Percentiles rank a stretch among this genome's conserved stretches.
Evolutionary conservation across 2,797 vertebrate genomes (phyloP).

Genomic region (Acomys russatus): DNA sequence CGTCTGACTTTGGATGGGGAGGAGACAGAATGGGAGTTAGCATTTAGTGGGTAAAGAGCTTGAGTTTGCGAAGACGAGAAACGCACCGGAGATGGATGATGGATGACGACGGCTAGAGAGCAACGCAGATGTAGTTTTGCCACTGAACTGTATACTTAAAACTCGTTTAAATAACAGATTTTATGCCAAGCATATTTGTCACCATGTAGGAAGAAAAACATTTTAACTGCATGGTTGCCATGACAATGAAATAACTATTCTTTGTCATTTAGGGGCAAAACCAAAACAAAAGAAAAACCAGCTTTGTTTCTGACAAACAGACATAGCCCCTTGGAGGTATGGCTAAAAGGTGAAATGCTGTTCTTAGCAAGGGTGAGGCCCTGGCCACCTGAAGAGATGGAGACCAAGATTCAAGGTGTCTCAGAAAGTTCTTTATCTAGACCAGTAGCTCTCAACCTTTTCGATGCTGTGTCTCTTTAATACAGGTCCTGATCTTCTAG

Average conservation of each 20-base stretch:
- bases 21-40: not conserved
- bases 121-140: not conserved
- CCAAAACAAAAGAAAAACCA: constrained; percentile 55
- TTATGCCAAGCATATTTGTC: constrained; percentile 11
- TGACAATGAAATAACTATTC: constrained; percentile 21
- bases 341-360: not conserved
- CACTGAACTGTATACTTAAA: constrained; percentile 33
- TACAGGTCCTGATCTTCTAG: not conserved
- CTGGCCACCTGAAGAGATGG: not conserved
- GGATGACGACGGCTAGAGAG: not conserved
- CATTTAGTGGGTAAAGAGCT: not conserved
- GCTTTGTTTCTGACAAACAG: constrained; percentile 22
- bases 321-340: not conserved
- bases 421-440: not conserved
- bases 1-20: not conserved
- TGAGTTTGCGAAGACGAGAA: not conserved
- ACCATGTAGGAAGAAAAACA: constrained; percentile 3
- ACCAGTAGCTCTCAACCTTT: not conserved
- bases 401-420: not conserved
- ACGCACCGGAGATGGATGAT: not conserved
- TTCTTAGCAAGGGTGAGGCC: not conserved
- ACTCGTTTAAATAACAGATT: constrained; percentile 1
- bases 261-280: constrained; percentile 13
- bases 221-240: not conserved
- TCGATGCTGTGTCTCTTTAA: too few species aligned